Base-by-base conservation (phyloP, 2,888 invertebrate genomes). In the Nomada fucata region DNA sequence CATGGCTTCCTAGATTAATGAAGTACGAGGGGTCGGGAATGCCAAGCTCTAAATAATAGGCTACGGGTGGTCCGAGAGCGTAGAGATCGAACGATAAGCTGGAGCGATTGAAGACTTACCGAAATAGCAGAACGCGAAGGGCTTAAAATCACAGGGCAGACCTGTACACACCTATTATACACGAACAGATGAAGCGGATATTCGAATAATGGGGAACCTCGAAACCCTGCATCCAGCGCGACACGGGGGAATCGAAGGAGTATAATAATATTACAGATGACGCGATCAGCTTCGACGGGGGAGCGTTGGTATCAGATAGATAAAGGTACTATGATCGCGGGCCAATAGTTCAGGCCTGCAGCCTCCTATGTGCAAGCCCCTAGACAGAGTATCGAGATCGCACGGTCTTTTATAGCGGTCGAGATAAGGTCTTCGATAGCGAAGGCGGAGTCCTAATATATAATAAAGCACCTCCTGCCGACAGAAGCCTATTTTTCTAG, bases 341-440 rank as follows among this genome's bases (percentile, higher is more conserved):
- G 29, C 26, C 64, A 77, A 67, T 60, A 42, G 76, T 26, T 29
- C 59, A 47, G 36, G 26, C 36, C 18, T n/a, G 59, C 11, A 57
- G 53, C 15, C 76, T 76, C 75, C 60, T 53, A 65, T 23, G 50
- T 59, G n/a, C 65, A 61, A 29, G 59, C 50, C 57, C 44, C 74
- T 42, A 42, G 52, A n/a, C 44, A 36, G 23, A 59, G 44, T 18
- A 23, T 13, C 26, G 26, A 18, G 44, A n/a, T 42, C 23, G 29
- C 11, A 61, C 29, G 20, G 53, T 29, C 55, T 61, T 57, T 71
- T 50, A 57, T 57, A 71, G 74, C 52, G 23, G 52, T 50, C 42
- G 9, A 18, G 18, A 67, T 57, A 23, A 74, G 23, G 23, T 29
- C 26, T 15, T 11, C 18, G 73, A 73, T 73, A 65, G 57, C 50